Conservation (phyloP, 1,140 invertebrate species). For the Whitmania pigra region DNA sequence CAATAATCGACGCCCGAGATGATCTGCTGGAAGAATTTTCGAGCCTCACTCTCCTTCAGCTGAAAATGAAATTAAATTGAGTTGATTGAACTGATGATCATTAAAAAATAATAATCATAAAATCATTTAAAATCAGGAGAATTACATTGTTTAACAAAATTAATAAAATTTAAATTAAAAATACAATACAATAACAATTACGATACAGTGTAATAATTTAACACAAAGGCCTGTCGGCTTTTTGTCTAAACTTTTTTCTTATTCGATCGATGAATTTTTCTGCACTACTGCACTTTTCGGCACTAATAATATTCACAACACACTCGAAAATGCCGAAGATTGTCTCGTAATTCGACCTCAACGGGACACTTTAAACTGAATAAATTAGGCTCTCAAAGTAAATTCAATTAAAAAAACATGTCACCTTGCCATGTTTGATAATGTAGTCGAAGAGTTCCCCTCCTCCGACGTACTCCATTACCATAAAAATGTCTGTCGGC, state of each 20-base stretch:
- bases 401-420: background rate
- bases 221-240: too few relatives aligned
- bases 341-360: background rate
- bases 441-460: constrained; percentile 99
- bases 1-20: constrained; percentile 99
- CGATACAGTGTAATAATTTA: too few relatives aligned
- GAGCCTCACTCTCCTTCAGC: constrained; percentile 40
- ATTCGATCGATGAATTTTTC: too few relatives aligned
- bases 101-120: background rate
- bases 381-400: background rate
- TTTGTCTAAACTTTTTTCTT: too few relatives aligned
- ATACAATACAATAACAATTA: too few relatives aligned
- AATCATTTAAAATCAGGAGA: too few relatives aligned
- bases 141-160: background rate
- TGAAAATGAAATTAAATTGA: constrained; percentile 39
- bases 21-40: constrained; percentile 81
- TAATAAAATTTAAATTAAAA: background rate
- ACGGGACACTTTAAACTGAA: background rate
- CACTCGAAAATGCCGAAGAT: background rate
- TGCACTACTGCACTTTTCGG: too few relatives aligned
- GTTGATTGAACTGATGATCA: background rate
- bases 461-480: constrained; percentile 95
- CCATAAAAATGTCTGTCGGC: constrained; percentile 89
- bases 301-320: too few relatives aligned
- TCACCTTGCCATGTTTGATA: constrained; percentile 85